phyloP scores from a whole-genome alignment of 2,113 vertebrate genomes.

The Antennarius striatus region DNA sequence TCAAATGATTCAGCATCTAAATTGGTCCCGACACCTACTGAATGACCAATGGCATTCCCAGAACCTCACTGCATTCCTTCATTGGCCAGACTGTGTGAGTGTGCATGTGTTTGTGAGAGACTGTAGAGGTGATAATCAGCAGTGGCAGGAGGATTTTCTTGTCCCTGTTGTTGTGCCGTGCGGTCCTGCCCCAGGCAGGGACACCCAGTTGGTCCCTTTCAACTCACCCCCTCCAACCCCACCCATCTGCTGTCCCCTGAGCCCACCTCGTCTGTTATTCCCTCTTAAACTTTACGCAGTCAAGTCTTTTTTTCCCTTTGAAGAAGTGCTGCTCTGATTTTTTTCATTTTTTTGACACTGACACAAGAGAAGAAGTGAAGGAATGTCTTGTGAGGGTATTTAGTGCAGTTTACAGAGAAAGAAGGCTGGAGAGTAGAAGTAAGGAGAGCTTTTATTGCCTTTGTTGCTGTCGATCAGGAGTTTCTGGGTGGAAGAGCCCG shows the following conservation, averaged over 20 bases:
- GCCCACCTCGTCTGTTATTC: slow-evolving; percentile 66
- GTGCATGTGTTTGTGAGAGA: slow-evolving; percentile 51
- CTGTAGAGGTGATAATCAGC: slow-evolving; percentile 71
- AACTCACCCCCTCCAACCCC: slow-evolving; percentile 23
- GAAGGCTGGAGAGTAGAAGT: slow-evolving; percentile 7
- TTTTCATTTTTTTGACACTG: slow-evolving; percentile 3
- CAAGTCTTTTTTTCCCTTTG: slow-evolving; percentile 52
- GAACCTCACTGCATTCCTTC: slow-evolving; percentile 50
- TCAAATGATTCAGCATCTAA: slow-evolving; percentile 74
- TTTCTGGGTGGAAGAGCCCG: slow-evolving; percentile 35
- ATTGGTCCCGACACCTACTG: slow-evolving; percentile 71
- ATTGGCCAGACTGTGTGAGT: slow-evolving; percentile 39
- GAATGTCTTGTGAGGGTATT: slow-evolving; percentile 1
- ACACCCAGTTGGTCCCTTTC: slow-evolving; percentile 74
- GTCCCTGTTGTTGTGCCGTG: slow-evolving; percentile 61
- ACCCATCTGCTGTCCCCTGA: slow-evolving; percentile 41
- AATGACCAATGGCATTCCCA: slow-evolving; percentile 78
- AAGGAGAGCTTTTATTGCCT: slow-evolving; percentile 33
- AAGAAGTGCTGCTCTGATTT: slow-evolving; percentile 46
- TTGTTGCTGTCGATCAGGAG: slow-evolving; percentile 66
- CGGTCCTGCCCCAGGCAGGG: slow-evolving; percentile 50
- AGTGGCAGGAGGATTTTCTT: slow-evolving; percentile 57
- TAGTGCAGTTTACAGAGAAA: slow-evolving; percentile 9
- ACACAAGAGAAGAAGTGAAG: slow-evolving; percentile 17
- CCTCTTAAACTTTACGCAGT: slow-evolving; percentile 56